phyloP scores from a whole-genome alignment of 2,888 invertebrate species.

The Dioctria linearis region DNA sequence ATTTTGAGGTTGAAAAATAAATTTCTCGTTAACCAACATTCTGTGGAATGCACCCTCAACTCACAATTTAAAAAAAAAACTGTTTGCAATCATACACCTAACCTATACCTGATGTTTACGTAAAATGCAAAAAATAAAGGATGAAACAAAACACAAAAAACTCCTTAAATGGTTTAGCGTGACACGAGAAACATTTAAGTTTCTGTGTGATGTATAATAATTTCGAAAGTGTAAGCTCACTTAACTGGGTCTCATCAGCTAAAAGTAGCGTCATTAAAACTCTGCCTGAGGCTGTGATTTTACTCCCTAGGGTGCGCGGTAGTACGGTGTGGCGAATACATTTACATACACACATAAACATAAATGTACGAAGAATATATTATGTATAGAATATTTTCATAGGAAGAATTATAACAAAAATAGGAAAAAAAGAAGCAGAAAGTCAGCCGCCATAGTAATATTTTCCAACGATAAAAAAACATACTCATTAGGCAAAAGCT shows the following conservation, averaged over 20 bases:
- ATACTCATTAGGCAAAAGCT: conserved; percentile 43
- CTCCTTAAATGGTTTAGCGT: conserved; percentile 28
- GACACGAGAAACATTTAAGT: conserved; percentile 21
- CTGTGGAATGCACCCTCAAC: no score
- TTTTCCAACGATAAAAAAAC: conserved; percentile 30
- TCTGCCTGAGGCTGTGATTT: conserved; percentile 28
- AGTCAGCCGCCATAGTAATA: background rate
- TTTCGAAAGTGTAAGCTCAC: conserved; percentile 25
- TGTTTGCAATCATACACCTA: no score
- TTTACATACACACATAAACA: no score
- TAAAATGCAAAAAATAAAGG: background rate
- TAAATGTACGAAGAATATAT: no score
- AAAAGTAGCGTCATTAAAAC: conserved; percentile 34
- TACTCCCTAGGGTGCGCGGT: background rate
- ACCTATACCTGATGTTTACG: background rate
- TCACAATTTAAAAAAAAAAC: no score
- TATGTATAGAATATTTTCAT: no score
- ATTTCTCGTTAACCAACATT: no score
- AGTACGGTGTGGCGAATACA: background rate
- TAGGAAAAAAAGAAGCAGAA: background rate
- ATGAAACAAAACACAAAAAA: background rate
- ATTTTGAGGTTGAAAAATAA: no score
- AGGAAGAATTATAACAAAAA: no score
- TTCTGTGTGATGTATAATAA: background rate
- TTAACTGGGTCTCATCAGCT: conserved; percentile 30